Evolutionary conservation across 2,797 vertebrate species (phyloP).

Genomic region (Esox lucius): DNA sequence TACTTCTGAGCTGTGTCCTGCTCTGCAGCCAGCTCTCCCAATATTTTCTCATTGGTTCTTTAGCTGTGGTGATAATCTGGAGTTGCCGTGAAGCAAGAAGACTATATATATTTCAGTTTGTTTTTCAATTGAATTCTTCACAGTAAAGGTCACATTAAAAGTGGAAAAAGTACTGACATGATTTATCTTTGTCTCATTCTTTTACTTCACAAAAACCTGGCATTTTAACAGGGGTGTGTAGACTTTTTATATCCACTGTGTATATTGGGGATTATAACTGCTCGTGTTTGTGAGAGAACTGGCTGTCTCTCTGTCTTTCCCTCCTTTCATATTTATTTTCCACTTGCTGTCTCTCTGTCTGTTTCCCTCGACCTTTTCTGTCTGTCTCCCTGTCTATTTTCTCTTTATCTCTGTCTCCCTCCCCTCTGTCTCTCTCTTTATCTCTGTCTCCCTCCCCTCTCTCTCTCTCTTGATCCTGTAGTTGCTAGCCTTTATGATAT

Average conservation of each 20-base stretch:
- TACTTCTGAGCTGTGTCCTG: background rate
- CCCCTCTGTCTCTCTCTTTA: background rate
- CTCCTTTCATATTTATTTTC: background rate
- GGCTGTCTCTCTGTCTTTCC: background rate
- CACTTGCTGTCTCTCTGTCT: background rate
- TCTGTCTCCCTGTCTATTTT: background rate
- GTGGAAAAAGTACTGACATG: no score
- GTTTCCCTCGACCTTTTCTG: background rate
- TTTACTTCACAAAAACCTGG: no score
- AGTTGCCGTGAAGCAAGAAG: no score
- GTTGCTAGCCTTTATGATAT: background rate
- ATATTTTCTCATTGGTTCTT: background rate
- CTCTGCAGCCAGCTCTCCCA: background rate
- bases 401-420: background rate
- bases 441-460: background rate
- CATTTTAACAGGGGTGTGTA: no score
- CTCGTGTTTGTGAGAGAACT: no score
- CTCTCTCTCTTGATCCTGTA: background rate
- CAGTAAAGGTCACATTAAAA: no score
- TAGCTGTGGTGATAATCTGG: background rate
- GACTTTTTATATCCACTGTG: no score
- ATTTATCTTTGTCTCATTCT: no score
- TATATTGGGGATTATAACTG: no score
- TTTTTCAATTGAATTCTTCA: no score
- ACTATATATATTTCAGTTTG: no score